Evolutionary conservation across 1,140 invertebrate genomes (phyloP).

Genomic region (Scaptodrosophila lebanonensis): DNA sequence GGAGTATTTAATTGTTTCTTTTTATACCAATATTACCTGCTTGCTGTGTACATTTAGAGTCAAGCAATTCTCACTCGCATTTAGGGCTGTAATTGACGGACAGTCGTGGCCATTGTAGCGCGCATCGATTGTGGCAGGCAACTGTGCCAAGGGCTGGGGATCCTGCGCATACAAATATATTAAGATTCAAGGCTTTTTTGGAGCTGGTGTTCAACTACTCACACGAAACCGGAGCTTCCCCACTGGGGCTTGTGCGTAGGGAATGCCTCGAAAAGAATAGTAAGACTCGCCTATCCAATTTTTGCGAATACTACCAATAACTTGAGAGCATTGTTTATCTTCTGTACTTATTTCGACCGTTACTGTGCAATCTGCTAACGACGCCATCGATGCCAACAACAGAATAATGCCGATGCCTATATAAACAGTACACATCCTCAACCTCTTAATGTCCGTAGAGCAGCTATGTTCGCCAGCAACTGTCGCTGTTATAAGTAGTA

Average conservation of each 20-base stretch:
- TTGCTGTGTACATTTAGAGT: slow-evolving; percentile 81
- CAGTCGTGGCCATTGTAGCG: slow-evolving; percentile 75
- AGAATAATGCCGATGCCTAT: no score
- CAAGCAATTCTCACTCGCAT: slow-evolving; percentile 82
- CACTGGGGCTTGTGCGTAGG: slow-evolving; percentile 74
- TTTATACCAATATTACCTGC: slow-evolving; percentile 47
- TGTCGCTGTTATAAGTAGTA: background rate
- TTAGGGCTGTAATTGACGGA: slow-evolving; percentile 36
- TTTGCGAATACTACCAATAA: background rate
- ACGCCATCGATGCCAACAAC: no score
- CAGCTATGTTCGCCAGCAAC: background rate
- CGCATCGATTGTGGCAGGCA: slow-evolving; percentile 59
- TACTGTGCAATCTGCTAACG: no score
- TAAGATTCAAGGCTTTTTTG: no score
- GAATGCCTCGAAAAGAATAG: slow-evolving; percentile 26
- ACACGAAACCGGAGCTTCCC: slow-evolving; percentile 77
- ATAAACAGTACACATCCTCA: no score
- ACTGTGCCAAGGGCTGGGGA: slow-evolving; percentile 9
- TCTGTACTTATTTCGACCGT: no score
- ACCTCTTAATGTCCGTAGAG: no score
- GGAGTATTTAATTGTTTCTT: background rate
- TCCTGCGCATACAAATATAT: slow-evolving; percentile 1
- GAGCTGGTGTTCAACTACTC: background rate
- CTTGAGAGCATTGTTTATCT: background rate
- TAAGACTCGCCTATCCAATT: slow-evolving; percentile 6